Conservation (phyloP, 1,140 invertebrate species). For the Capitella teleta region DNA sequence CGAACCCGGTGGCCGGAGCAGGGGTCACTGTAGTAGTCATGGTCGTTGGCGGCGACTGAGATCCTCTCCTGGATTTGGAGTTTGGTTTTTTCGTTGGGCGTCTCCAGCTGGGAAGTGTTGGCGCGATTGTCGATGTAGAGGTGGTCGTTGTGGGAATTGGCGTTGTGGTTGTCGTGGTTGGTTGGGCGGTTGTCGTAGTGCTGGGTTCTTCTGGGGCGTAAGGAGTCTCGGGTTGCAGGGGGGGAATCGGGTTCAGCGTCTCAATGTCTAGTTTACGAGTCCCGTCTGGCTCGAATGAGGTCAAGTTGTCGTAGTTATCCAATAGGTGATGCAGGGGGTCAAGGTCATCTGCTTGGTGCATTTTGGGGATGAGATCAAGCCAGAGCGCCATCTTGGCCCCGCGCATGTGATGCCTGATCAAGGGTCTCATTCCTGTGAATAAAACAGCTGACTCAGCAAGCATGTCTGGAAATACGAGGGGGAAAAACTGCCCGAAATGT, state of each 20-base stretch:
- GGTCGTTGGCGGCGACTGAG: background rate
- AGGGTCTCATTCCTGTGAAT: conserved; percentile 16
- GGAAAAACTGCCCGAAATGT: too few relatives aligned
- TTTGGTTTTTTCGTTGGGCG: background rate
- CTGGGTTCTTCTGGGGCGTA: conserved; percentile 11
- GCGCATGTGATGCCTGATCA: conserved; percentile 80
- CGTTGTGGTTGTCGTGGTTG: background rate
- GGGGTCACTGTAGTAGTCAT: background rate
- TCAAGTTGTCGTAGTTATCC: conserved; percentile 46
- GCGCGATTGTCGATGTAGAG: conserved; percentile 5
- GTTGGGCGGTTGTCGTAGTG: background rate
- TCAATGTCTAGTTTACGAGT: conserved; percentile 27
- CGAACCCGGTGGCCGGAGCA: conserved; percentile 24
- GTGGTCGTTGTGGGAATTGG: conserved; percentile 4
- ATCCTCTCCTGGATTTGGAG: background rate
- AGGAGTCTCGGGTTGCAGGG: conserved; percentile 36
- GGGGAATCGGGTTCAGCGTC: too few relatives aligned
- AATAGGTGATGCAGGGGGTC: conserved; percentile 75
- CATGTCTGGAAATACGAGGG: background rate
- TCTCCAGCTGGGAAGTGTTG: conserved; percentile 24
- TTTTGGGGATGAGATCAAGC: conserved; percentile 85
- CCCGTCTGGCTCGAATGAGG: conserved; percentile 23
- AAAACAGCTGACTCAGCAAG: background rate
- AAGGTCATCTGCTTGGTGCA: conserved; percentile 73
- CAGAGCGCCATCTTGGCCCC: conserved; percentile 92